Percentiles rank a stretch among this genome's conserved stretches.
Evolutionary conservation across 1,140 invertebrate species (phyloP).

Genomic region (Micrasema minimum): DNA sequence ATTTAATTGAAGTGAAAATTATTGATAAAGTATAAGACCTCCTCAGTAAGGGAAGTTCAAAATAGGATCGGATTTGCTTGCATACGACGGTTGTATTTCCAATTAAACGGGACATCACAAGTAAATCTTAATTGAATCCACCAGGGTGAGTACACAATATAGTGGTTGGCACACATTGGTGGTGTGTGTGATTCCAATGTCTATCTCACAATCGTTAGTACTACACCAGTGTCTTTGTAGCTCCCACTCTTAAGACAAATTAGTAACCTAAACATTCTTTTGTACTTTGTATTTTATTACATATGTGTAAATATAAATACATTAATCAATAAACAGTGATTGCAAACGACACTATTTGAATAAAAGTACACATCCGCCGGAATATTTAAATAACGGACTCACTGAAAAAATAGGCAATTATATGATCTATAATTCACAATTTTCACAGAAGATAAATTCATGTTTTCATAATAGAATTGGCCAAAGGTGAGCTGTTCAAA

Average conservation of each 20-base stretch:
- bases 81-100: slow-evolving; percentile 19
- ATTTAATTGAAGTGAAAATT: too few species aligned
- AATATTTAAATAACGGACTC: too few species aligned
- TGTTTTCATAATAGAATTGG: too few species aligned
- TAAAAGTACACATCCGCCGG: slow-evolving; percentile 13
- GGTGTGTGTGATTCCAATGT: slow-evolving; percentile 15
- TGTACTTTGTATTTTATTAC: slow-evolving; percentile 12
- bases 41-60: too few species aligned
- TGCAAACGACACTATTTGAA: neutral
- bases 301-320: slow-evolving; percentile 19
- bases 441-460: too few species aligned
- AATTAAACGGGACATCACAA: slow-evolving; percentile 30
- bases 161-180: slow-evolving; percentile 27
- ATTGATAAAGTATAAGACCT: too few species aligned
- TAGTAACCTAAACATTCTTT: slow-evolving; percentile 31
- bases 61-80: too few species aligned
- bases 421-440: too few species aligned
- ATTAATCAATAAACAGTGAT: too few species aligned
- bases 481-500: too few species aligned
- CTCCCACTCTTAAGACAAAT: slow-evolving; percentile 52
- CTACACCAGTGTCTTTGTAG: slow-evolving; percentile 51
- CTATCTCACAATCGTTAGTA: slow-evolving; percentile 44
- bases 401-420: too few species aligned
- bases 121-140: slow-evolving; percentile 31
- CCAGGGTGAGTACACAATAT: slow-evolving; percentile 17